Conservation (phyloP, 2,888 invertebrate genomes). For the Selenia dentaria region DNA sequence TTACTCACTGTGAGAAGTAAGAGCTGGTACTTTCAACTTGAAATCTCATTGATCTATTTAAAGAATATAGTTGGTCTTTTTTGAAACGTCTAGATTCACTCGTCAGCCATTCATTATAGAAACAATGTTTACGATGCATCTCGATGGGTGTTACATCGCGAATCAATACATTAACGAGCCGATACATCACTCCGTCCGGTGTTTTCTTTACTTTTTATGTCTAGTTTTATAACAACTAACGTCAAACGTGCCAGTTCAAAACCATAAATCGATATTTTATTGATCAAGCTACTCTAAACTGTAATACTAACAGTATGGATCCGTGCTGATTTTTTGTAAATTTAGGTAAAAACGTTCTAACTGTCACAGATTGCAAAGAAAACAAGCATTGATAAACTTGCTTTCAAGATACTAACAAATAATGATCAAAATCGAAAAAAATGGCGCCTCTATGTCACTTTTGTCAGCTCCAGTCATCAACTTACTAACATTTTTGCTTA, state of each 20-base stretch:
- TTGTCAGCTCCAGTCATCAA: too few relatives aligned
- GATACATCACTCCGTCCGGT: constrained; percentile 39
- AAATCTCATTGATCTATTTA: constrained; percentile 14
- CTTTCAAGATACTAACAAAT: too few relatives aligned
- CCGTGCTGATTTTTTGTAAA: too few relatives aligned
- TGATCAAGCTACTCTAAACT: constrained; percentile 24
- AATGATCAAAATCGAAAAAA: too few relatives aligned
- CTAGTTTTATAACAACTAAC: constrained; percentile 35
- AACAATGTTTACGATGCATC: constrained; percentile 14
- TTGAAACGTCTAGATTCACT: constrained; percentile 8
- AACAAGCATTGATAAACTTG: too few relatives aligned
- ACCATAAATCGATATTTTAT: constrained; percentile 33
- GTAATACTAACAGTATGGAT: constrained; percentile 6
- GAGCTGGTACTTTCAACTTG: background rate
- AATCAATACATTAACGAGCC: constrained; percentile 12
- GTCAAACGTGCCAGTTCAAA: constrained; percentile 26
- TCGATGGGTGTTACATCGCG: constrained; percentile 8
- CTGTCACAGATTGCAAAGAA: too few relatives aligned
- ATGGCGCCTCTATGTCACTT: too few relatives aligned
- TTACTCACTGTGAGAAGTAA: constrained; percentile 4
- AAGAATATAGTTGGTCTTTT: constrained; percentile 10
- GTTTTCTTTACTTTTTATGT: constrained; percentile 40
- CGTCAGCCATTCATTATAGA: constrained; percentile 7
- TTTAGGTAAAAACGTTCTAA: too few relatives aligned
- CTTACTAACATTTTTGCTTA: too few relatives aligned